phyloP scores from a whole-genome alignment of 2,113 vertebrate genomes.

The Indicator maculatus region DNA sequence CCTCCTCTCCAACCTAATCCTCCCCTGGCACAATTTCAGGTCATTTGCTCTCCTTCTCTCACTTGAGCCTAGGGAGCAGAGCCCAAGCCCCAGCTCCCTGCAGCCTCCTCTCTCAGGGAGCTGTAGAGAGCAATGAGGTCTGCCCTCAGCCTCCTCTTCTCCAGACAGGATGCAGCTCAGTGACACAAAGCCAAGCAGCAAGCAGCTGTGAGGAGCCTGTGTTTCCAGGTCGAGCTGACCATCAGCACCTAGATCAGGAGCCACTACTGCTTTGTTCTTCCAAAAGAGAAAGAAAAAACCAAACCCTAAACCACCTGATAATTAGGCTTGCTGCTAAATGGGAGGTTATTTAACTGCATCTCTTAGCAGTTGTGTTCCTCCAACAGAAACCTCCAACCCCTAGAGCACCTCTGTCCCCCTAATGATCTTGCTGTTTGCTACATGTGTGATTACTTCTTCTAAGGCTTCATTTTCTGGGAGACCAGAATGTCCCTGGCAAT shows the following conservation, averaged over 20 bases:
- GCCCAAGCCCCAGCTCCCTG: too few species aligned
- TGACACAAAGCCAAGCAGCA: background rate
- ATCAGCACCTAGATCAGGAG: background rate
- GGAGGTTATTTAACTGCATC: background rate
- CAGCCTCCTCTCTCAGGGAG: too few species aligned
- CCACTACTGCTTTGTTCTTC: background rate
- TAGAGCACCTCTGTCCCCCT: background rate
- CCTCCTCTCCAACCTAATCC: too few species aligned
- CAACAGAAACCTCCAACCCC: background rate
- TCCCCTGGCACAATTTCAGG: too few species aligned
- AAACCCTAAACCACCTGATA: too few species aligned
- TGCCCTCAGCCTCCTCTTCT: too few species aligned
- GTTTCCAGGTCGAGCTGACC: background rate
- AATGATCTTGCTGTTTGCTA: background rate
- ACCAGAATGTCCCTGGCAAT: background rate
- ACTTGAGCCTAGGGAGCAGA: too few species aligned
- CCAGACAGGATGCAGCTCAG: fast-evolving
- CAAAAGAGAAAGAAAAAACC: background rate
- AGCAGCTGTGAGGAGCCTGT: background rate
- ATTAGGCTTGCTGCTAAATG: background rate
- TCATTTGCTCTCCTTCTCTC: too few species aligned
- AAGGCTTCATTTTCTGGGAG: background rate
- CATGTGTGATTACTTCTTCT: background rate
- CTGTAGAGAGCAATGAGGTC: too few species aligned
- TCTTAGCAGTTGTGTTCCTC: background rate